A percentile compares a stretch with the other conserved stretches of the same genome.
Evolutionary conservation across 2,888 invertebrate genomes (phyloP).

Genomic region (Priocnemis perturbator): DNA sequence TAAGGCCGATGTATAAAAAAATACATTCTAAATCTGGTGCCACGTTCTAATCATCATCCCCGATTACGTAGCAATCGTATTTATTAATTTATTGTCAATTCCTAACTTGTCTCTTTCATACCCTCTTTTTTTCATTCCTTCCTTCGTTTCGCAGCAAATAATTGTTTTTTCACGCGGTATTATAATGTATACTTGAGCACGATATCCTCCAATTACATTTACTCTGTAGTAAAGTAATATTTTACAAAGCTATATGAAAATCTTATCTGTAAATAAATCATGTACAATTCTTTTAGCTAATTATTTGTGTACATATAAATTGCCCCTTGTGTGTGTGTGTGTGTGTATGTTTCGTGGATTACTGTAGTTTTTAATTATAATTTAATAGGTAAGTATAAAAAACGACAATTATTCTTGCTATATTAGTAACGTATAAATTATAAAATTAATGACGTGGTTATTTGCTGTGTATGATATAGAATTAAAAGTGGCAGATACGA

Average conservation of each 20-base stretch:
- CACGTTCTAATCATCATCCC: constrained; percentile 12
- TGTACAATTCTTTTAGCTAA: constrained; percentile 54
- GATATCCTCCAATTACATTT: constrained; percentile 33
- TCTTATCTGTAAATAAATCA: constrained; percentile 58
- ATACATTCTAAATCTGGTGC: constrained; percentile 12
- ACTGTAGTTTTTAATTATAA: constrained; percentile 27
- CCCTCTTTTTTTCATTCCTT: neutral
- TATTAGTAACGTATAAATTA: neutral
- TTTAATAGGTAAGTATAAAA: constrained; percentile 28
- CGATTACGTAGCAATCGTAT: constrained; percentile 3
- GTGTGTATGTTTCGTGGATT: constrained; percentile 3
- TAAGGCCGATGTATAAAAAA: constrained; percentile 1
- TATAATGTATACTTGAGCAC: constrained; percentile 29
- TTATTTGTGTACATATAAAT: constrained; percentile 45
- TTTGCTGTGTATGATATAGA: neutral
- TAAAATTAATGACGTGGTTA: neutral
- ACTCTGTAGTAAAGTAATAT: constrained; percentile 50
- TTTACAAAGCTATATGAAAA: constrained; percentile 57
- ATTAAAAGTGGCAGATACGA: too few relatives aligned
- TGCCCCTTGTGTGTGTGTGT: constrained; percentile 19
- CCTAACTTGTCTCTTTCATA: neutral
- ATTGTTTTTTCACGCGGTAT: constrained; percentile 9
- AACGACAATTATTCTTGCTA: constrained; percentile 13
- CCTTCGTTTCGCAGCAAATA: neutral
- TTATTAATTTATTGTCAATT: constrained; percentile 14